Percentiles rank a stretch among this genome's conserved stretches.
Conservation (phyloP, 2,113 vertebrate species). For the Riparia riparia region DNA sequence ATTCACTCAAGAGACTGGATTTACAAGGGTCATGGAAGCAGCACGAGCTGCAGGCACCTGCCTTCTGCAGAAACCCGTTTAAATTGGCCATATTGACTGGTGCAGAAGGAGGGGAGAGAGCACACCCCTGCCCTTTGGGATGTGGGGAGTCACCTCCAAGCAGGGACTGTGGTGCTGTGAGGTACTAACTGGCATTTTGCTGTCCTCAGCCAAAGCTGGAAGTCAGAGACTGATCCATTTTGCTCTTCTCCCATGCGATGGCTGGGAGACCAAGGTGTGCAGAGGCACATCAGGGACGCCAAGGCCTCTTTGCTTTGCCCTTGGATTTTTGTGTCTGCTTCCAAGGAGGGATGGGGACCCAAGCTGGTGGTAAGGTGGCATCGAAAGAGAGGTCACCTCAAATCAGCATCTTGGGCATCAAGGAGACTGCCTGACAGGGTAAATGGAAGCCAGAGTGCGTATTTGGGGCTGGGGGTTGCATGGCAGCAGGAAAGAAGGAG, state of each 20-base stretch:
- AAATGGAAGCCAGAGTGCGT: background rate
- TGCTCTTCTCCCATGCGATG: background rate
- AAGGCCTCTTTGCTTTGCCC: background rate
- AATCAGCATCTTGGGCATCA: background rate
- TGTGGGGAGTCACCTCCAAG: background rate
- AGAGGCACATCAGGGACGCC: background rate
- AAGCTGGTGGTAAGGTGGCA: background rate
- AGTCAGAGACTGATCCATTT: background rate
- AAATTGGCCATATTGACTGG: background rate
- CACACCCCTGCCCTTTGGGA: background rate
- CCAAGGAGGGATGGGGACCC: background rate
- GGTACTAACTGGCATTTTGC: background rate
- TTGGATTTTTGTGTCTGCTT: background rate
- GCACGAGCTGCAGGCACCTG: constrained; percentile 7
- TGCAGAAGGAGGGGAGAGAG: background rate
- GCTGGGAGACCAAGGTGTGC: background rate
- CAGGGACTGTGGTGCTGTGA: fast-evolving
- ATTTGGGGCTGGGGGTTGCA: background rate
- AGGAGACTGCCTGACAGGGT: background rate
- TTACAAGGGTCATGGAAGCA: constrained; percentile 64
- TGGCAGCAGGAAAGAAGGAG: background rate
- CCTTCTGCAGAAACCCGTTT: constrained; percentile 11
- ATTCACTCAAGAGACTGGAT: constrained; percentile 70
- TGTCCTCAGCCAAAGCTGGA: background rate
- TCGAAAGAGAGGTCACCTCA: constrained; percentile 1